A percentile compares a stretch with the other conserved stretches of the same genome.
Conservation (phyloP, 1,140 invertebrate genomes). For the Paralvinella palmiformis region DNA sequence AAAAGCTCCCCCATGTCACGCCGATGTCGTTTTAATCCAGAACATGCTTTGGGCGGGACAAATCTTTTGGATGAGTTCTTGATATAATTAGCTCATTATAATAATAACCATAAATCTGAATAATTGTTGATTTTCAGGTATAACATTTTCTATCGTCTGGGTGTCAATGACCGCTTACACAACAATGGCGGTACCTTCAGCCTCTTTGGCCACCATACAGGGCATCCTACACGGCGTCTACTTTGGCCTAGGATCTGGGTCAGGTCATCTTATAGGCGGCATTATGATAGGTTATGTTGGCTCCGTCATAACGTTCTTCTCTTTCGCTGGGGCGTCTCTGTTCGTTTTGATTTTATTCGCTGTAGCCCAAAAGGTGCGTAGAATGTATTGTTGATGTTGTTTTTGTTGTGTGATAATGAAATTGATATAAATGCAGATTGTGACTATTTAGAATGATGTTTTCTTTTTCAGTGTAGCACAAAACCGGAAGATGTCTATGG, state of each 20-base stretch:
- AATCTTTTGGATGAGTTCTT: too few species aligned
- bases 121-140: slow-evolving; percentile 10
- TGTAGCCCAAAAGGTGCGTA: background rate
- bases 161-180: slow-evolving; percentile 19
- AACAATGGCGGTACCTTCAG: slow-evolving; percentile 10
- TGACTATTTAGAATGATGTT: background rate
- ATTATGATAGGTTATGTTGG: slow-evolving; percentile 13
- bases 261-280: slow-evolving; percentile 18
- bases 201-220: slow-evolving; percentile 18
- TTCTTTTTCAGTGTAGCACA: background rate
- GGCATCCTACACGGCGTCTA: slow-evolving; percentile 21
- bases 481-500: background rate
- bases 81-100: too few species aligned
- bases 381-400: too few species aligned
- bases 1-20: too few species aligned
- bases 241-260: slow-evolving; percentile 15
- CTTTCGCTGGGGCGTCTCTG: background rate
- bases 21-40: too few species aligned
- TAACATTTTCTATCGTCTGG: slow-evolving; percentile 19
- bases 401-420: too few species aligned
- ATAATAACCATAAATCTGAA: too few species aligned
- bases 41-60: too few species aligned
- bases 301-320: slow-evolving; percentile 10
- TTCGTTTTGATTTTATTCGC: slow-evolving; percentile 4
- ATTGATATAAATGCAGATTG: background rate